Evolutionary conservation across 2,797 vertebrate species (phyloP).

Genomic region (Coluber constrictor): DNA sequence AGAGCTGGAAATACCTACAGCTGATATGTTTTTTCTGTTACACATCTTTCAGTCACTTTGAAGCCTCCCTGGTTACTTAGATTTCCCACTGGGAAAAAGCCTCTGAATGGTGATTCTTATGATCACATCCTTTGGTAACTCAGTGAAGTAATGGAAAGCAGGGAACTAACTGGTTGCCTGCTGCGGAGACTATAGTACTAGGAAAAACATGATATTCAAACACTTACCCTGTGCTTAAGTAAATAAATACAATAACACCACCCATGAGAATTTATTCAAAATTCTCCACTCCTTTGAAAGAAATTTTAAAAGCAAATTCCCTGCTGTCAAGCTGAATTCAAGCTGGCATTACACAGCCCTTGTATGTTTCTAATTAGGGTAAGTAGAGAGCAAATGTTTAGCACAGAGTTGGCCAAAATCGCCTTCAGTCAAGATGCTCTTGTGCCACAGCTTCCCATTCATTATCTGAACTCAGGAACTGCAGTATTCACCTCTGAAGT

Average conservation of each 20-base stretch:
- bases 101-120: neutral
- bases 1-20: neutral
- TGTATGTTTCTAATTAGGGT: neutral
- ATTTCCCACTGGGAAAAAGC: neutral
- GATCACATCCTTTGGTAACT: neutral
- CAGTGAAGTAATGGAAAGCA: neutral
- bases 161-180: neutral
- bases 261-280: neutral
- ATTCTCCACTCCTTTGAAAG: neutral
- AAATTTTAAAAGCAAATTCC: neutral
- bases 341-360: neutral
- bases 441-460: neutral
- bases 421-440: neutral
- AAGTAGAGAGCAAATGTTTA: neutral
- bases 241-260: neutral
- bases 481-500: neutral
- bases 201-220: neutral
- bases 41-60: neutral
- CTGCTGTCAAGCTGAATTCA: neutral
- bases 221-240: neutral
- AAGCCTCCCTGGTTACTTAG: neutral
- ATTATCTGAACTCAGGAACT: neutral
- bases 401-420: neutral
- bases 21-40: neutral
- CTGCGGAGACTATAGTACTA: neutral